These are phyloP conservation scores for Hymenochirus boettgeri DNA, from an alignment of 2,113 vertebrate species.

Conservation along the genomic window DNA sequence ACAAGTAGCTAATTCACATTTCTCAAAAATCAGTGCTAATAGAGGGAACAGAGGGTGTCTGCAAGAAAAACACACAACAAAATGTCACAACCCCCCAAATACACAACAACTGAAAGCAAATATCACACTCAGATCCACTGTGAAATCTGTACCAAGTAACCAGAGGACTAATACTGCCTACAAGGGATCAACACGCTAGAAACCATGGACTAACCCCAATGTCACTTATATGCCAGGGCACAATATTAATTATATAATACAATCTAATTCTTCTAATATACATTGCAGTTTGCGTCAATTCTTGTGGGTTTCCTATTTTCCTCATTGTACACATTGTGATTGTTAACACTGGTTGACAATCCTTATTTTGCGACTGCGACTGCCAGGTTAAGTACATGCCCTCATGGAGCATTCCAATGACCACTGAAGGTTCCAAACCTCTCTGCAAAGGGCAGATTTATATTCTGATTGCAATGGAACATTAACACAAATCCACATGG, in stretches of 20 bases:
- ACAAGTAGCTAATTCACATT: conserved; percentile 99
- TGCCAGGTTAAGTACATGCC: too few species aligned
- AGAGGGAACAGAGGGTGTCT: conserved; percentile 98
- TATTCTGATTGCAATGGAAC: conserved; percentile 2
- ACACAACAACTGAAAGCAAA: not conserved
- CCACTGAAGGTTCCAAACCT: not conserved
- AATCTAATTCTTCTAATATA: too few species aligned
- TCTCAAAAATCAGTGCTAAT: conserved; percentile 99
- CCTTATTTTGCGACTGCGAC: too few species aligned
- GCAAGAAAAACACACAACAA: conserved; percentile 73
- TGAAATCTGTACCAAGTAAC: not conserved
- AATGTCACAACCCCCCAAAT: not conserved
- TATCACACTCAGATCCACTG: too few species aligned
- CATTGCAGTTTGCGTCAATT: too few species aligned
- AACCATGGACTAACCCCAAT: conserved; percentile 36
- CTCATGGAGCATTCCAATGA: too few species aligned
- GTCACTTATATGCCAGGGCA: too few species aligned
- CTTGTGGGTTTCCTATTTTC: too few species aligned
- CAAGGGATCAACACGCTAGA: conserved; percentile 6
- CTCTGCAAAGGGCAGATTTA: conserved; percentile 1
- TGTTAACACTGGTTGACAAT: too few species aligned
- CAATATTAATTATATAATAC: too few species aligned
- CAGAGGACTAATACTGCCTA: conserved; percentile 3
- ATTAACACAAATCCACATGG: not conserved
- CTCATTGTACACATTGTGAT: too few species aligned